A percentile compares a stretch with the other conserved stretches of the same genome.
Conservation (phyloP, 2,888 invertebrate genomes). For the Agrochola macilenta region DNA sequence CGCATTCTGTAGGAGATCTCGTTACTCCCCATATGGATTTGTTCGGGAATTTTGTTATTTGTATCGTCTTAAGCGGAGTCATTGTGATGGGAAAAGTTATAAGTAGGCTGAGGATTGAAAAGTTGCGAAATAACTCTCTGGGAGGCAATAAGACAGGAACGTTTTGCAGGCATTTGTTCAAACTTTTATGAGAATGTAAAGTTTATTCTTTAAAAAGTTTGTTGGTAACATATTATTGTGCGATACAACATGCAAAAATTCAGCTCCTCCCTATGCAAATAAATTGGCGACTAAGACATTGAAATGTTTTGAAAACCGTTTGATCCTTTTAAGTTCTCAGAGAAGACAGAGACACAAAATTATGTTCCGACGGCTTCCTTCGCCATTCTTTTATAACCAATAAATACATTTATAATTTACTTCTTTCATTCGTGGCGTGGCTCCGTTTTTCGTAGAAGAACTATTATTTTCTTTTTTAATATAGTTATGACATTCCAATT, state of each 20-base stretch:
- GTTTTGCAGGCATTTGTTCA: slow-evolving; percentile 81
- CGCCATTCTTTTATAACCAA: too few species aligned
- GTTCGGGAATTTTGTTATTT: slow-evolving; percentile 80
- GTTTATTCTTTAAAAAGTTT: slow-evolving; percentile 70
- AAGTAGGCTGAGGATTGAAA: slow-evolving; percentile 83
- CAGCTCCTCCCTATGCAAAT: slow-evolving; percentile 2
- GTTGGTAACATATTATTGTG: slow-evolving; percentile 58
- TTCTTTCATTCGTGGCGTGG: background rate
- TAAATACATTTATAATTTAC: background rate
- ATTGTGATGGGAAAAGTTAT: slow-evolving; percentile 87
- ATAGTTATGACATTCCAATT: background rate
- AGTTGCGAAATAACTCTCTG: slow-evolving; percentile 81
- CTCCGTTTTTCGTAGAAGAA: background rate
- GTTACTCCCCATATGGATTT: slow-evolving; percentile 72
- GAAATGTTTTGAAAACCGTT: slow-evolving; percentile 15
- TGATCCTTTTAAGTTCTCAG: background rate
- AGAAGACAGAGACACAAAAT: background rate
- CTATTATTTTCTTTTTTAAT: background rate
- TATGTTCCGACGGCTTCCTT: background rate
- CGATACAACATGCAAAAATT: slow-evolving; percentile 31
- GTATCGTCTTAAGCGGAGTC: slow-evolving; percentile 82
- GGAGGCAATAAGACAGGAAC: slow-evolving; percentile 78
- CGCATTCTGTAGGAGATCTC: slow-evolving; percentile 71
- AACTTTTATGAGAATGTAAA: slow-evolving; percentile 73
- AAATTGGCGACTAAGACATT: slow-evolving; percentile 8